A percentile compares a stretch with the other conserved stretches of the same genome.
These are phyloP conservation scores for Echeneis naucrates DNA, from an alignment of 2,797 vertebrate genomes.

Conservation along the genomic window DNA sequence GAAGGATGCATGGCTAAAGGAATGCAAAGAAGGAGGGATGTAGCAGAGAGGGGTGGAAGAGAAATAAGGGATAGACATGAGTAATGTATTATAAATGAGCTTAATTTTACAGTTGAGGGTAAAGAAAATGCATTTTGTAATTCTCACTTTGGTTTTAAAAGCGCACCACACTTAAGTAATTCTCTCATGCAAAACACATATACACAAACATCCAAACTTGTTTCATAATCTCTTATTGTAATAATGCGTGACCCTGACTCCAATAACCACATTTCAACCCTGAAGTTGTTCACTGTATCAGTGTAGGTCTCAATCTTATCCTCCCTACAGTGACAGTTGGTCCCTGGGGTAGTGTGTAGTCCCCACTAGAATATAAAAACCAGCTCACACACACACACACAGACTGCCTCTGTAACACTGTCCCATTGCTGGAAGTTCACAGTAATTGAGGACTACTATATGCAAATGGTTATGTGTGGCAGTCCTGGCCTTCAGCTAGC, in stretches of 20 bases:
- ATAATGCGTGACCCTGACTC: not conserved
- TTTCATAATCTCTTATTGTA: not conserved
- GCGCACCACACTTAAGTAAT: constrained; percentile 31
- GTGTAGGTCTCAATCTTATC: too few species aligned
- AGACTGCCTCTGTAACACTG: constrained; percentile 14
- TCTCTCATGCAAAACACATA: not conserved
- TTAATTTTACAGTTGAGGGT: constrained; percentile 46
- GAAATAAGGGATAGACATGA: constrained; percentile 20
- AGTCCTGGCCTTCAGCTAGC: constrained; percentile 69
- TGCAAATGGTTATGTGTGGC: constrained; percentile 66
- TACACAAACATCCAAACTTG: not conserved
- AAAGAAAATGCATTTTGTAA: constrained; percentile 38
- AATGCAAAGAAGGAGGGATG: constrained; percentile 42
- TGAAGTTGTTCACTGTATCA: not conserved
- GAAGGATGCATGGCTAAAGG: constrained; percentile 43
- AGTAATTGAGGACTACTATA: constrained; percentile 65
- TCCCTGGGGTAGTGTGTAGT: too few species aligned
- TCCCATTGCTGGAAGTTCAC: constrained; percentile 49
- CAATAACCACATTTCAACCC: too few species aligned
- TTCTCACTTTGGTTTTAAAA: constrained; percentile 38
- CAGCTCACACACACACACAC: not conserved
- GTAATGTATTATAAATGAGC: constrained; percentile 52
- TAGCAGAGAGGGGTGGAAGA: constrained; percentile 14
- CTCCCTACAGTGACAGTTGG: too few species aligned
- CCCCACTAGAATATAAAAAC: too few species aligned